Percentiles rank a stretch among this genome's conserved stretches.
Conservation (phyloP, 2,888 invertebrate genomes). For the Meghimatium bilineatum region DNA sequence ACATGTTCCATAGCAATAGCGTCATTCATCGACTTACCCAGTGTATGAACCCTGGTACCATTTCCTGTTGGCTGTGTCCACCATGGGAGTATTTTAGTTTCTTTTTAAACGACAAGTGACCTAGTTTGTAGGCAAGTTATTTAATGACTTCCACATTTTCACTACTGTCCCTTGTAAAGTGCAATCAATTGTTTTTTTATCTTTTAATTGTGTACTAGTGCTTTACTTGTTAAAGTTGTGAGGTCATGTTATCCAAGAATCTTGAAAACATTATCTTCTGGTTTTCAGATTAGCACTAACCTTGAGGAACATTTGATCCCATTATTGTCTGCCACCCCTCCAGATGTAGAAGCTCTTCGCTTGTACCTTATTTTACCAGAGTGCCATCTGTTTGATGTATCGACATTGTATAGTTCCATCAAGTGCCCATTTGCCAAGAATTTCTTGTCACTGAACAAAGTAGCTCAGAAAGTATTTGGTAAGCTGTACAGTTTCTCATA, state of each 20-base stretch:
- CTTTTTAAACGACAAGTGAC: no score
- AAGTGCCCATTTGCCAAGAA: constrained; percentile 87
- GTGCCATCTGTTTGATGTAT: constrained; percentile 90
- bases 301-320: constrained; percentile 62
- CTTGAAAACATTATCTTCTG: neutral
- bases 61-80: no score
- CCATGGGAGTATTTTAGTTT: no score
- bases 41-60: no score
- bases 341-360: constrained; percentile 90
- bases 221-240: neutral
- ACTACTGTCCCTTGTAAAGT: no score
- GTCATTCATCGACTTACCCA: no score
- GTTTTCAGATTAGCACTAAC: constrained; percentile 59
- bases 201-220: no score
- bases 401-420: constrained; percentile 82
- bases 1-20: no score
- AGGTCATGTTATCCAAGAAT: neutral
- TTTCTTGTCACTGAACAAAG: constrained; percentile 82
- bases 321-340: constrained; percentile 73
- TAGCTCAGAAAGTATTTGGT: constrained; percentile 84
- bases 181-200: no score
- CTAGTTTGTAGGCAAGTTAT: no score
- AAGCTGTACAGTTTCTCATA: constrained; percentile 46
- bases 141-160: no score
- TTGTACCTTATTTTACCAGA: constrained; percentile 90